Conservation (phyloP, 1,140 invertebrate species). For the Marisa cornuarietis region DNA sequence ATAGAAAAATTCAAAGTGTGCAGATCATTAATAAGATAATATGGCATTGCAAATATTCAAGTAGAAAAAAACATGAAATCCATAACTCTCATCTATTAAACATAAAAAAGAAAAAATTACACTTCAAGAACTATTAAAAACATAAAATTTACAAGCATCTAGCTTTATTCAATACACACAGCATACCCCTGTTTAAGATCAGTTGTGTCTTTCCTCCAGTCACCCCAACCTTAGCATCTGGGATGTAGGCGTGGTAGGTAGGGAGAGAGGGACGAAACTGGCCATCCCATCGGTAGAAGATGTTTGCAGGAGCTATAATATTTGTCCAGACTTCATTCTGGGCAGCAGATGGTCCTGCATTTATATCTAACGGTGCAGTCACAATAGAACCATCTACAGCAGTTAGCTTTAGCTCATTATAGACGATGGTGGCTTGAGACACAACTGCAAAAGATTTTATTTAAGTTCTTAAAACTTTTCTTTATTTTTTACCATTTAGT, state of each 20-base stretch:
- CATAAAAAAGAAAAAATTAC: neutral
- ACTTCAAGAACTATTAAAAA: neutral
- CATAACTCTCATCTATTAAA: neutral
- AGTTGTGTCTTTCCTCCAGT: neutral
- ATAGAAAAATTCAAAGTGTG: no score
- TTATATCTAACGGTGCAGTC: neutral
- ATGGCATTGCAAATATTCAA: neutral
- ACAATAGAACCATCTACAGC: neutral
- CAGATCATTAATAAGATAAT: neutral
- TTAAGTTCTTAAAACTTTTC: no score
- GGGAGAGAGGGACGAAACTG: neutral
- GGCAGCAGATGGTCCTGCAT: neutral
- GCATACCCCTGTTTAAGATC: conserved; percentile 1
- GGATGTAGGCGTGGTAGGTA: conserved; percentile 7
- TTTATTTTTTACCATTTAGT: no score
- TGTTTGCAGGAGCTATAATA: neutral
- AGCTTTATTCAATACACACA: neutral
- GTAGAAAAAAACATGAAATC: neutral
- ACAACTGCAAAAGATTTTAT: no score
- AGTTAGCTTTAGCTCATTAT: conserved; percentile 8
- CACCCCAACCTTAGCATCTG: neutral
- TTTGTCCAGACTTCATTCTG: conserved; percentile 15
- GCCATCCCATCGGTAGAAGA: neutral
- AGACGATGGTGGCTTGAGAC: neutral
- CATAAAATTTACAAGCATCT: neutral